Evolutionary conservation across 2,888 invertebrate species (phyloP).

Genomic region (Harpalus rufipes): DNA sequence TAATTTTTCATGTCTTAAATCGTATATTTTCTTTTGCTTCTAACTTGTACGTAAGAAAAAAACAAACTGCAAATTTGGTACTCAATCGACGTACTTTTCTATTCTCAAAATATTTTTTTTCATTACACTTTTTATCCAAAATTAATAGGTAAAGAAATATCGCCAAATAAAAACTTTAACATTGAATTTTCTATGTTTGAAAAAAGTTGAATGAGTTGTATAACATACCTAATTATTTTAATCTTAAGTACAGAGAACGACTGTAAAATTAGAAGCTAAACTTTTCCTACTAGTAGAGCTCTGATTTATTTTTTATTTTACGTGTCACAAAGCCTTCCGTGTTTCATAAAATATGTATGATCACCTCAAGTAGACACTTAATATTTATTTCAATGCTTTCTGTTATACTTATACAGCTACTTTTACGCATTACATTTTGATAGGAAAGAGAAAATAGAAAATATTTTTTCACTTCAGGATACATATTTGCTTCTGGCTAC

Average conservation of each 20-base stretch:
- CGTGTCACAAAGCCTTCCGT: background rate
- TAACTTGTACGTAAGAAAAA: too few relatives aligned
- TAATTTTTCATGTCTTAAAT: too few relatives aligned
- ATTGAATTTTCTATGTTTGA: too few relatives aligned
- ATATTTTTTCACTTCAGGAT: background rate
- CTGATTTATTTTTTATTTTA: background rate
- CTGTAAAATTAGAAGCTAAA: background rate
- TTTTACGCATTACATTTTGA: background rate
- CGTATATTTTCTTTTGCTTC: too few relatives aligned
- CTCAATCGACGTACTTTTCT: too few relatives aligned
- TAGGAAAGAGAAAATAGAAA: background rate
- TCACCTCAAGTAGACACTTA: background rate
- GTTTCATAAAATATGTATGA: constrained; percentile 1
- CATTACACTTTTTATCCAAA: too few relatives aligned
- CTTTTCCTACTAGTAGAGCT: background rate
- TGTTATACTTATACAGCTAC: constrained; percentile 15
- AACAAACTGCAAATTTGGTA: too few relatives aligned
- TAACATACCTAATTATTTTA: too few relatives aligned
- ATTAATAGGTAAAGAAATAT: too few relatives aligned
- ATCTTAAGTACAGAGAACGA: background rate
- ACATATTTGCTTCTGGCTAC: constrained; percentile 4
- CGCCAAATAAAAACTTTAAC: too few relatives aligned
- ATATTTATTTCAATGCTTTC: constrained; percentile 2
- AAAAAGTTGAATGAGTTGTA: too few relatives aligned
- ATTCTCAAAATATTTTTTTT: too few relatives aligned